Evolutionary conservation across 2,113 vertebrate genomes (phyloP), one percentile per base, ranked within the genome.

Genomic region (Chionomys nivalis): DNA sequence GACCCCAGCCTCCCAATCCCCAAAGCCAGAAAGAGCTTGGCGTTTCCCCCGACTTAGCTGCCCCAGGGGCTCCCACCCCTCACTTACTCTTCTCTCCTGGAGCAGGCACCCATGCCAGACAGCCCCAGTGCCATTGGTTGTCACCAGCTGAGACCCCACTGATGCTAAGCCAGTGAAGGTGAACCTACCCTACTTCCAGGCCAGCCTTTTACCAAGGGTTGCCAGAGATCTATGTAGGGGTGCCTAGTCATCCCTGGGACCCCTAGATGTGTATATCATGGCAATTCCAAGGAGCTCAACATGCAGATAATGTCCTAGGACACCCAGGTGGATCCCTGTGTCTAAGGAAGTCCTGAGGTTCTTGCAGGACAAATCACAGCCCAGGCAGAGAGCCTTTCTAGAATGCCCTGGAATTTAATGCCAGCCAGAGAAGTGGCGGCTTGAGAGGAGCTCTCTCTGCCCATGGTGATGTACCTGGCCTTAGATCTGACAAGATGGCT

Each of bases 281-380:
- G 33, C 49, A 19, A 36, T 28, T 8, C 33, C 0, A 0, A 55
- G 36, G 14, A 49, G 17, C 36, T n/a, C 31, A 4, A 1, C 42
- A 19, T 11, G 7, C 5, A 0, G 24, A 12, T 75, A 23, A 6
- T 3, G 24, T 10, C 33, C 4, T 1, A 28, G 4, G 7, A 5
- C 28, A 70, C 39, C 4, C 2, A 7, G 0, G 7, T 2, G 0
- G 33, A 44, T 11, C 55, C 36, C 58, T 0, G 0, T 19, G 21
- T n/a, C 61, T 28, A 6, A 19, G 76, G 21, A 49, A 36, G 21
- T 7, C 23, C 19, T 23, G 68, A 14, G 77, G 58, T 14, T 52
- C n/a, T 28, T 3, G 5, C 11, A 17, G 73, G 36, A 36, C 66
- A 19, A 21, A n/a, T 63, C 39, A 8, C 12, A 26, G 4, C 21